Conservation (phyloP, 2,113 vertebrate genomes). For the Garra rufa region DNA sequence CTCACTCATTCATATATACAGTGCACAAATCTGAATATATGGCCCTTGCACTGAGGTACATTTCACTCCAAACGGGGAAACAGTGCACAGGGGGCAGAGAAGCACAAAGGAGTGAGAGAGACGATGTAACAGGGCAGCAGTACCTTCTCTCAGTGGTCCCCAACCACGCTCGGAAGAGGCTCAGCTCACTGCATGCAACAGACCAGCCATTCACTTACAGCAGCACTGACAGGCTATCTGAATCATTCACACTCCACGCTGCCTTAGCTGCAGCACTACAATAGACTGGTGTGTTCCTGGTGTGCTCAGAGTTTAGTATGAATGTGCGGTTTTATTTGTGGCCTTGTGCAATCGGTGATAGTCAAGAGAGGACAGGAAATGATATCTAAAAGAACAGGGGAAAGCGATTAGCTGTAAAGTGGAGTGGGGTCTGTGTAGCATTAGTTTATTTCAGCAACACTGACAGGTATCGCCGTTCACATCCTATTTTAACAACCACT, state of each 20-base stretch:
- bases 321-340: neutral
- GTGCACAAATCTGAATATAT: constrained; percentile 30
- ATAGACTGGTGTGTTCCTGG: neutral
- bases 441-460: neutral
- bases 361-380: neutral
- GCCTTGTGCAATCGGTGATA: neutral
- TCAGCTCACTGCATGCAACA: constrained; percentile 74
- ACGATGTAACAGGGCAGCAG: constrained; percentile 52
- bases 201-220: constrained; percentile 53
- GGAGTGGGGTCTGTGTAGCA: neutral
- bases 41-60: constrained; percentile 23
- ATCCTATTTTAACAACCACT: neutral
- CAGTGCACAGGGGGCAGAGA: neutral
- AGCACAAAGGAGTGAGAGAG: constrained; percentile 16
- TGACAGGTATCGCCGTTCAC: neutral
- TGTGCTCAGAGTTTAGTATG: neutral
- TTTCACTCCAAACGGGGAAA: constrained; percentile 16
- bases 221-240: constrained; percentile 47
- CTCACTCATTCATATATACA: constrained; percentile 29
- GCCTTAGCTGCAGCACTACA: neutral
- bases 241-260: constrained; percentile 47
- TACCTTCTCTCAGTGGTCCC: constrained; percentile 74
- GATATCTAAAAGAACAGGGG: neutral
- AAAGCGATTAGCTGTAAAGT: neutral
- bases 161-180: constrained; percentile 73